Evolutionary conservation across 2,797 vertebrate species (phyloP), one percentile per base, ranked within the genome.

Genomic region (Ctenopoma multispine): DNA sequence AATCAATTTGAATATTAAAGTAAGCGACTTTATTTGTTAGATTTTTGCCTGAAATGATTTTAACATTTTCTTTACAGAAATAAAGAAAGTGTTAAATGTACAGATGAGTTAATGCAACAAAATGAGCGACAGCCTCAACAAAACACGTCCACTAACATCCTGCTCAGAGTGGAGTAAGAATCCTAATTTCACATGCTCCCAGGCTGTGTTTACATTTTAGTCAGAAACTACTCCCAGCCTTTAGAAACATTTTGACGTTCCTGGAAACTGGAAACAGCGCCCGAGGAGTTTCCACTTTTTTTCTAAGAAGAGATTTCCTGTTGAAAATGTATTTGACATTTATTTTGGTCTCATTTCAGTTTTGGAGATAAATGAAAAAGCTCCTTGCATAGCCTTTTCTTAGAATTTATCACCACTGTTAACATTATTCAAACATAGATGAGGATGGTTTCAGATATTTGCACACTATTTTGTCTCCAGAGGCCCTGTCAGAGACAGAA

Each of bases 251-350:
- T 65, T 76, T 65, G 29, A 47, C 54, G n/a, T 67, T 63, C n/a
- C 40, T 59, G 8, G 5, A 66, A 81, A 67, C 64, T 41, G 50
- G 41, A 46, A n/a, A 20, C 0, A 49, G 24, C 7, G 59, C 58
- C 78, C 13, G 54, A 64, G 58, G 59, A 77, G 29, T 47, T 55
- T 0, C 17, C 53, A 69, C 36, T 48, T 48, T 55, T 51, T 70
- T 68, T 46, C 13, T 38, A 4, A 47, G 18, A 20, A 36, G 20
- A 59, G 9, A 51, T 65, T 68, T 71, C 59, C 13, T 20, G 15
- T 49, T 12, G 6, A 72, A 73, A 79, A 64, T 59, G 10, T 31
- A 9, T 70, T 49, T 77, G 67, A 75, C 64, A 77, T 79, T 79
- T 77, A 62, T 70, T 79, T 64, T 65, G 49, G 46, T 77, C 34